phyloP scores from a whole-genome alignment of 2,113 vertebrate species.

The Apeltes quadracus region DNA sequence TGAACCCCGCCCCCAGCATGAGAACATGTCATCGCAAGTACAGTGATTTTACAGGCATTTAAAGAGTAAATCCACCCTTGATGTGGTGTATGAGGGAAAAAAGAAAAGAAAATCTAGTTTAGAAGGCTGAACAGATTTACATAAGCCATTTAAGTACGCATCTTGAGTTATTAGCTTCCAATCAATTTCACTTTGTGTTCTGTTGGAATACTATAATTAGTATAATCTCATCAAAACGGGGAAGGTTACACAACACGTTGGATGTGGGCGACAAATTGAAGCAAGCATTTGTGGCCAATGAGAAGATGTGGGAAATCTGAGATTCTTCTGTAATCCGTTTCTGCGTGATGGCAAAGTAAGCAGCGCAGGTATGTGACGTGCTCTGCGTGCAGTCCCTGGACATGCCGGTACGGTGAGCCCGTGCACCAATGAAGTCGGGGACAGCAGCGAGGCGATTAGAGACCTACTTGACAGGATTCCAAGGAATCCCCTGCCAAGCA shows the following conservation, averaged over 20 bases:
- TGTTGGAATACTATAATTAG: slow-evolving; percentile 16
- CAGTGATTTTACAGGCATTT: slow-evolving; percentile 57
- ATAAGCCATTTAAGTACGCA: slow-evolving; percentile 52
- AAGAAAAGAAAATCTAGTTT: slow-evolving; percentile 22
- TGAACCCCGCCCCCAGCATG: background rate
- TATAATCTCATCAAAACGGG: slow-evolving; percentile 50
- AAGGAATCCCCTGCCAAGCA: slow-evolving; percentile 30
- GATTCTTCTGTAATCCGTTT: background rate
- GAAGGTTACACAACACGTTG: slow-evolving; percentile 20
- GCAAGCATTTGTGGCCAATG: background rate
- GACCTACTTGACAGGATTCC: slow-evolving; percentile 45
- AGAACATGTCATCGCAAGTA: slow-evolving; percentile 33
- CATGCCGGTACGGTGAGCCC: background rate
- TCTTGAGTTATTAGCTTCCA: slow-evolving; percentile 52
- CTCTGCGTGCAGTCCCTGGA: background rate
- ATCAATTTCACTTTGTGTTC: slow-evolving; percentile 39
- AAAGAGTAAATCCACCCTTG: slow-evolving; percentile 34
- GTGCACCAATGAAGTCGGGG: slow-evolving; percentile 6
- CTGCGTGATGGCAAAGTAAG: slow-evolving; percentile 2
- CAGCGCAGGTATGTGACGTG: background rate
- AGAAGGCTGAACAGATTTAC: slow-evolving; percentile 49
- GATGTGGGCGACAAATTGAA: slow-evolving; percentile 12
- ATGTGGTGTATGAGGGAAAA: slow-evolving; percentile 11
- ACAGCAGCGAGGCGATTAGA: slow-evolving; percentile 23
- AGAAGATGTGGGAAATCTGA: background rate